Percentiles rank a stretch among this genome's conserved stretches.
Evolutionary conservation across 30 jellyfish, hydroid and myxozoan genomes (phyloP).

Genomic region (Chrysaora quinquecirrha): DNA sequence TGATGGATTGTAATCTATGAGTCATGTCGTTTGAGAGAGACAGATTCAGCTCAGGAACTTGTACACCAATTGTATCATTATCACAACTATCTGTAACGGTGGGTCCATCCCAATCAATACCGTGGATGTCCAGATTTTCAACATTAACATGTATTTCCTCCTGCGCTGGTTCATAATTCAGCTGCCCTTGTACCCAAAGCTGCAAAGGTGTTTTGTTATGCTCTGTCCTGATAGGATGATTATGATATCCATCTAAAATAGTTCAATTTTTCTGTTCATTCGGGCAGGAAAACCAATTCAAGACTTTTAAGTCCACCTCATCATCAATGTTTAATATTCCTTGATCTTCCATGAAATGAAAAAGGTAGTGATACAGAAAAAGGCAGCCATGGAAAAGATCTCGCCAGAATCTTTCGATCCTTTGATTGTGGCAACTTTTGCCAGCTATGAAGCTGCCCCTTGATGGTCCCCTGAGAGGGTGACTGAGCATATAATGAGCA

Average conservation of each 20-base stretch:
- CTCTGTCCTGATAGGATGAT: conserved; percentile 43
- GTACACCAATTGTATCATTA: conserved; percentile 13
- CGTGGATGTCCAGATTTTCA: conserved; percentile 18
- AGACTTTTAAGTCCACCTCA: conserved; percentile 26
- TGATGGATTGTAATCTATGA: conserved; percentile 4
- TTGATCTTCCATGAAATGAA: conserved; percentile 38
- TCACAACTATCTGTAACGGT: conserved; percentile 6
- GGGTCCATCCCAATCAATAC: conserved; percentile 57
- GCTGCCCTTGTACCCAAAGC: conserved; percentile 48
- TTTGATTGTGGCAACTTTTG: conserved; percentile 60
- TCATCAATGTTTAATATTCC: conserved; percentile 10
- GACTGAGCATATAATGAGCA: conserved; percentile 40
- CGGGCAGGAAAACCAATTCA: conserved; percentile 26
- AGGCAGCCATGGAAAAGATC: conserved; percentile 36
- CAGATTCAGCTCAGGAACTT: conserved; percentile 28
- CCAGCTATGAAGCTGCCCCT: conserved; percentile 69
- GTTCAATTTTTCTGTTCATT: conserved; percentile 30
- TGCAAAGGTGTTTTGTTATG: conserved; percentile 40
- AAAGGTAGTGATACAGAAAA: conserved; percentile 30
- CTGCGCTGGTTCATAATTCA: conserved; percentile 13
- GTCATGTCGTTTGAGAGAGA: not conserved
- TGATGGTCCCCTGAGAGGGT: conserved; percentile 51
- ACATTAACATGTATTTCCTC: not conserved
- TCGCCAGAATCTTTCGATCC: conserved; percentile 52
- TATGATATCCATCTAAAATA: conserved; percentile 38